Evolutionary conservation across 1,140 invertebrate species (phyloP), one percentile per base, ranked within the genome.

Genomic region (Limonius californicus): DNA sequence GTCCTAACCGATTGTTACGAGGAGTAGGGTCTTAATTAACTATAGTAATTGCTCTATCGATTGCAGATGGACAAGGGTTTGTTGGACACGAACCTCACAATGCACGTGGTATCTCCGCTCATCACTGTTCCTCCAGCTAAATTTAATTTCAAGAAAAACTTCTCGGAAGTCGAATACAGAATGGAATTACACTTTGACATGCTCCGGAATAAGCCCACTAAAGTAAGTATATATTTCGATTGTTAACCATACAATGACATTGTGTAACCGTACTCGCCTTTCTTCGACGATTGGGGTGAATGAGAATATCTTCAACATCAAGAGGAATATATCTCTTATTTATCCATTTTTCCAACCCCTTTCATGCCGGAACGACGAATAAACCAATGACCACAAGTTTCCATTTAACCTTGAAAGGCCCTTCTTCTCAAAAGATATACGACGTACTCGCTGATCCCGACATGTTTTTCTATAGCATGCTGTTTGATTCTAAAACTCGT

Each of bases 111-210:
- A 4, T 85, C 86, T 8, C 78, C 83, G 0, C 75, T 84, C 20
- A 75, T 89, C 15, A 79, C 78, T 14, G 76, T 89, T 27, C 88
- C 89, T 15, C 81, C 78, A 63, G 83, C 85, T 12, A 81, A 81
- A 56, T 76, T 86, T 47, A 74, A 80, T 42, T 81, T 85, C 6
- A 86, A 84, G 61, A 87, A 88, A 66, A 85, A 90, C 69, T 86
- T 88, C 50, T 83, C 83, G 0, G 82, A 83, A 18, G 72, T 77
- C 0, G 84, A 87, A 61, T 88, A 84, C 39, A 70, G 79, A 4
- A 57, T 89, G 0, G 80, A 82, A 65, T 60, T 61, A 15, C 27
- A 54, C 15, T 66, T 60, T 47, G 19, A 54, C 39, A 70, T 56
- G 55, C 47, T 15, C 18, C 21, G 19, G 2, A 63, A 62, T 15